These are phyloP conservation scores for Adineta ricciae DNA, from an alignment of 2,888 invertebrate genomes.

Conservation along the genomic window DNA sequence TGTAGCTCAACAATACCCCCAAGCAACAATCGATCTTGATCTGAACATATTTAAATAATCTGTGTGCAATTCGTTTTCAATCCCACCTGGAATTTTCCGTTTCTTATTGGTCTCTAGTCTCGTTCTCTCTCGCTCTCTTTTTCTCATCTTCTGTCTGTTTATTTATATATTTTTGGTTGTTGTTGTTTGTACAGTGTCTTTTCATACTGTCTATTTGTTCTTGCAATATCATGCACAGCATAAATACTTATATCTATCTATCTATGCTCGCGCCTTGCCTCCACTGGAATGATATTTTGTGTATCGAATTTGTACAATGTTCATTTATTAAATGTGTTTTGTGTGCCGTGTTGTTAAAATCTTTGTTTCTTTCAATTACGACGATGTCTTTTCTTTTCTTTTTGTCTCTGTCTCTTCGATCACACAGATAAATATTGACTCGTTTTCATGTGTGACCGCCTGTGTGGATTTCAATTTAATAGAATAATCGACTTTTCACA, in stretches of 20 bases:
- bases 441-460: not conserved
- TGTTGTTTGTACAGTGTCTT: slow-evolving; percentile 8
- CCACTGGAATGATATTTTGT: slow-evolving; percentile 23
- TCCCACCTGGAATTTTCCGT: not conserved
- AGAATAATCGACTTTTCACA: not conserved
- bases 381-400: not conserved
- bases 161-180: slow-evolving; percentile 2
- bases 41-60: not conserved
- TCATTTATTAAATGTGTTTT: not conserved
- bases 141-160: not conserved
- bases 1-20: not conserved
- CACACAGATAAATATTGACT: not conserved
- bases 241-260: not conserved
- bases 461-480: slow-evolving; percentile 5
- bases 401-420: not conserved
- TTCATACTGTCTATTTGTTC: not conserved
- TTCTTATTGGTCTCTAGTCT: not conserved
- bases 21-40: not conserved
- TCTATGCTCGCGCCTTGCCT: not conserved
- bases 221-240: not conserved
- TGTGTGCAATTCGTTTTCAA: not conserved
- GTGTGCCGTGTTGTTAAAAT: slow-evolving; percentile 16
- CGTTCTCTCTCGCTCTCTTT: not conserved
- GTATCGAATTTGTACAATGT: not conserved
- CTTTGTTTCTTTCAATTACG: not conserved